These are phyloP conservation scores for Rhingia campestris DNA, from an alignment of 2,888 invertebrate genomes.

Conservation along the genomic window DNA sequence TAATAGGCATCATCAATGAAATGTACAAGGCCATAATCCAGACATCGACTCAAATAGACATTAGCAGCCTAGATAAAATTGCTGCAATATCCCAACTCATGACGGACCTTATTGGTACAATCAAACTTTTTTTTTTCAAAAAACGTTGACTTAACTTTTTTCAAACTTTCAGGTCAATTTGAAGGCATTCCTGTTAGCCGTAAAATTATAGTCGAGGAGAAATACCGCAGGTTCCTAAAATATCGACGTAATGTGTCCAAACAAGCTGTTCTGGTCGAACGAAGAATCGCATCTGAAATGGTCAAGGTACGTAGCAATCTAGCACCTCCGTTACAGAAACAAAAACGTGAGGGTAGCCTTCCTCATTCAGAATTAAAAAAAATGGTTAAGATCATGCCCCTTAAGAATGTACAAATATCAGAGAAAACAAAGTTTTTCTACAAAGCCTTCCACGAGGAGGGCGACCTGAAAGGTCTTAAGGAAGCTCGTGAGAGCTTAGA, in stretches of 20 bases:
- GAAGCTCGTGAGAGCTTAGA: constrained; percentile 77
- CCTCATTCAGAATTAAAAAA: constrained; percentile 78
- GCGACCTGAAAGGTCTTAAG: constrained; percentile 68
- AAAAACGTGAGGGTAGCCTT: constrained; percentile 77
- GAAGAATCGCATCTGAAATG: constrained; percentile 80
- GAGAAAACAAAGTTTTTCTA: constrained; percentile 79
- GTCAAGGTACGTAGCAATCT: constrained; percentile 80
- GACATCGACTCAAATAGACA: constrained; percentile 64
- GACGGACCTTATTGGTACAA: constrained; percentile 76
- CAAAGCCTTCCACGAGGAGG: constrained; percentile 79
- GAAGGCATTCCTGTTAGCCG: constrained; percentile 78
- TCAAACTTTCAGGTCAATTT: constrained; percentile 76
- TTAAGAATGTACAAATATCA: constrained; percentile 72
- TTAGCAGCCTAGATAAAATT: constrained; percentile 78
- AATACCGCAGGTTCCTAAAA: constrained; percentile 76
- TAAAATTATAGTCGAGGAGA: constrained; percentile 75
- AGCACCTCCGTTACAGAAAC: constrained; percentile 78
- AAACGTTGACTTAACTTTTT: neutral
- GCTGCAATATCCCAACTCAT: constrained; percentile 78
- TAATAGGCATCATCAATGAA: constrained; percentile 78
- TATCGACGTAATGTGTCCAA: constrained; percentile 78
- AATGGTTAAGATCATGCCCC: constrained; percentile 32
- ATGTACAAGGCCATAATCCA: constrained; percentile 80
- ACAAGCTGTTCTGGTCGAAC: constrained; percentile 79
- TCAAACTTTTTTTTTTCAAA: no score